A percentile compares a stretch with the other conserved stretches of the same genome.
These are phyloP conservation scores for Vireo altiloquus DNA, from an alignment of 2,113 vertebrate genomes.

Conservation along the genomic window DNA sequence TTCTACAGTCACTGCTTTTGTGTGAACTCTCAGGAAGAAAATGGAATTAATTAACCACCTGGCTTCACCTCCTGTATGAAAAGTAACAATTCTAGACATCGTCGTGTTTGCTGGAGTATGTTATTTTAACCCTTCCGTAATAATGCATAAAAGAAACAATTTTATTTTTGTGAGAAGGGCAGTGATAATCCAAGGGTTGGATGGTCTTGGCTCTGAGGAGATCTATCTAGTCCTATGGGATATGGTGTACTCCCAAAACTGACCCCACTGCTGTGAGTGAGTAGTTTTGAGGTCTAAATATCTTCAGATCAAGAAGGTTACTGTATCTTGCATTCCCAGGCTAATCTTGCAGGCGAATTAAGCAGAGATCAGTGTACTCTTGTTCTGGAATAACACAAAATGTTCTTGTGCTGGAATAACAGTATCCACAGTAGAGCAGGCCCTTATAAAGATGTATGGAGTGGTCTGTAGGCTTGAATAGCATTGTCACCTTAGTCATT, in stretches of 20 bases:
- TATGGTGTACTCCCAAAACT: not conserved
- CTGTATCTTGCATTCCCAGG: not conserved
- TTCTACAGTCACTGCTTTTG: conserved; percentile 63
- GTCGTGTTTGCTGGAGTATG: not conserved
- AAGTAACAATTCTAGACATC: conserved; percentile 26
- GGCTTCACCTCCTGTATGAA: conserved; percentile 44
- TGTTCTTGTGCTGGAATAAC: not conserved
- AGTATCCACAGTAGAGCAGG: not conserved
- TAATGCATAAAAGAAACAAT: not conserved
- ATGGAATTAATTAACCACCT: conserved; percentile 74
- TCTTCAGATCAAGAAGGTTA: not conserved
- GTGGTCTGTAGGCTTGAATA: not conserved
- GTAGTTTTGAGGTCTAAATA: not conserved
- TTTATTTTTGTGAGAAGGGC: not conserved
- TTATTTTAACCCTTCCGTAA: conserved; percentile 41
- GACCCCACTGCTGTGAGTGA: not conserved
- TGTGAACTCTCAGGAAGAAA: conserved; percentile 63
- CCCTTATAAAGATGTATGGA: not conserved
- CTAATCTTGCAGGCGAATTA: not conserved
- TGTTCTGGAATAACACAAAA: not conserved
- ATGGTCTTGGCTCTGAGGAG: not conserved
- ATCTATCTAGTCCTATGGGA: not conserved
- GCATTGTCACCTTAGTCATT: not conserved
- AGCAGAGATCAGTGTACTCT: not conserved
- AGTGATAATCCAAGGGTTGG: not conserved